Base-by-base conservation (phyloP, 2,888 invertebrate genomes). In the Cantharis rustica region DNA sequence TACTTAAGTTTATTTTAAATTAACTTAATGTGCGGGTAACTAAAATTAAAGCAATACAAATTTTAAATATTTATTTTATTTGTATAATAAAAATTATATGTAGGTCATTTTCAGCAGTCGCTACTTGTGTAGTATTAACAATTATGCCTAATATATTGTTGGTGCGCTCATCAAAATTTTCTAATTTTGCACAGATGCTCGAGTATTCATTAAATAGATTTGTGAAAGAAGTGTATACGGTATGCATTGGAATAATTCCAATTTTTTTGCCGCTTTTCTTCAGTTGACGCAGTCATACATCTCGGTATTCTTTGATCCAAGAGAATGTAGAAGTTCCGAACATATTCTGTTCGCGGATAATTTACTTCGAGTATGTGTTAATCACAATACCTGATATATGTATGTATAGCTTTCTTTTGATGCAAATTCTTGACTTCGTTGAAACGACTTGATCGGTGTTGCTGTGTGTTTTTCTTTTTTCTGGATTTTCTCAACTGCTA, bases 321-420 rank as follows among this genome's bases (percentile, higher is more conserved):
- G 83, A 83, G 85, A 85, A 85, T 85, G 84, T 83, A 85, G 83
- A 84, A 83, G 84, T 82, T 81, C 82, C 81, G 79, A 76, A 69
- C 77, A 75, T 77, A 80, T 77, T 79, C 83, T 84, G 84, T 86
- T 85, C 84, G 84, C 86, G 84, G 84, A 83, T 85, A 85, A 86
- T 85, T 85, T 85, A 85, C 83, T 82, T 75, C 75, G 80, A 82
- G 82, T 81, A 81, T 80, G 83, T 82, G 81, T 82, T 82, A 82
- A 82, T 82, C 81, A 81, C 80, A 76, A 79, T 73, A 76, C 77
- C 73, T 79, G 80, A 82, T 80, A 76, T 82, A 47, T 47, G 47
- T 47, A 47, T 47, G 47, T 47, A 80, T 77, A 76, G 76, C 79
- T 81, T 80, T 79, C 80, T 80, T 69, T 75, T 68, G 23, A 72